phyloP scores from a whole-genome alignment of 2,888 invertebrate species.

The Ormyrus labotus region DNA sequence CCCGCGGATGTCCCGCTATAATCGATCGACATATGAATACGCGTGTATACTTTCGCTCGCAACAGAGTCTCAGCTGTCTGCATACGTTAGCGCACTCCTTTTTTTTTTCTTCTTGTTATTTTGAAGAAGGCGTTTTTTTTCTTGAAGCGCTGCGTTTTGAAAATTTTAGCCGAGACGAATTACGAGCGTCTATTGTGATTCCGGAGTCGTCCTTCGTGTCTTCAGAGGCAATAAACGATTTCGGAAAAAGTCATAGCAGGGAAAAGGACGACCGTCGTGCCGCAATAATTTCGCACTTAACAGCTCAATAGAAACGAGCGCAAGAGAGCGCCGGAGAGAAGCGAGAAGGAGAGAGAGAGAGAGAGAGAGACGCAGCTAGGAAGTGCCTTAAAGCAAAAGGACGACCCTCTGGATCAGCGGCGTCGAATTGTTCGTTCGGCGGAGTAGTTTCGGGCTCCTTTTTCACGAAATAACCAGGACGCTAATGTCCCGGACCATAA shows the following conservation, averaged over 20 bases:
- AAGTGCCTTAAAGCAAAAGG: neutral
- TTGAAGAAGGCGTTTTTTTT: too few species aligned
- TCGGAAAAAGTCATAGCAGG: conserved; percentile 38
- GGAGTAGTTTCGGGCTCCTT: conserved; percentile 51
- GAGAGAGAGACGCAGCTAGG: conserved; percentile 3
- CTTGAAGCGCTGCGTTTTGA: too few species aligned
- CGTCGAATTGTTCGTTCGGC: conserved; percentile 53
- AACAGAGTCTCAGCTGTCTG: too few species aligned
- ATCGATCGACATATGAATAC: conserved; percentile 17
- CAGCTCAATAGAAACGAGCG: conserved; percentile 55
- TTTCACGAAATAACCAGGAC: conserved; percentile 61
- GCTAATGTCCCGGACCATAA: conserved; percentile 62
- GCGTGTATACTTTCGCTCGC: neutral
- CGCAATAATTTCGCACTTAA: conserved; percentile 59
- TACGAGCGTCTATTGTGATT: conserved; percentile 22
- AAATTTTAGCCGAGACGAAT: too few species aligned
- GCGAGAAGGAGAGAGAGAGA: neutral
- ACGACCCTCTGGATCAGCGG: conserved; percentile 54
- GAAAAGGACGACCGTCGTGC: conserved; percentile 51
- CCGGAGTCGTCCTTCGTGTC: conserved; percentile 37
- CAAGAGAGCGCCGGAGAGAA: neutral
- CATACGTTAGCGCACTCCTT: too few species aligned
- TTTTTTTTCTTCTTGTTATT: too few species aligned
- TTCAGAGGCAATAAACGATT: conserved; percentile 48
- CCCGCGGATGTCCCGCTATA: conserved; percentile 26